Evolutionary conservation across 1,140 invertebrate genomes (phyloP), one percentile per base, ranked within the genome.

Genomic region (Drosophila ambigua): DNA sequence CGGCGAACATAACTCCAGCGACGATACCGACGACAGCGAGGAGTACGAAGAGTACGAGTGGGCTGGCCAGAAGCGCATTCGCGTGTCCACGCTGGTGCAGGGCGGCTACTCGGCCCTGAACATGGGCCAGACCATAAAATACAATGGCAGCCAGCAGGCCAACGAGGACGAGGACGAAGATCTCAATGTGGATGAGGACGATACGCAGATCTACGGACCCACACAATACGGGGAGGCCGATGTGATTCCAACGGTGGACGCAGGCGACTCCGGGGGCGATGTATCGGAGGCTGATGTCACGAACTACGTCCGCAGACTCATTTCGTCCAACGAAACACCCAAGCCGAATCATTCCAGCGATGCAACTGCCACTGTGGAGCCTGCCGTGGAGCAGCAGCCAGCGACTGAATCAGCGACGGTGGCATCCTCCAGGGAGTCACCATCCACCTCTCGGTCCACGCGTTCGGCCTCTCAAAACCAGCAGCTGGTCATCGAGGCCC

Each of bases 11-110:
- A 63, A 67, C n/a, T 87, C 83, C 5, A 87, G 83, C 41, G 83
- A 88, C 16, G 95, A 95, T 59, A 95, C 95, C 50, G 94, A 95
- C 61, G 95, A 95, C 67, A 94, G 95, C 49, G 95, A 96, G 41
- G 94, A 94, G 41, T 96, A 94, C 83, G 96, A 97, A 79, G 96
- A 97, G 76, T 97, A 97, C 82, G 95, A 96, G 79, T 97, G 96
- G 96, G 95, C 95, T 8, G 95, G 96, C 2, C 95, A 97, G 82
- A 95, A 94, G 64, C 92, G 96, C 81, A 94, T 96, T 41, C 92
- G 95, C 39, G 95, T 94, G 1, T 95, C 95, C 0, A 94, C 94
- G 7, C 92, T 96, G 77, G 92, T 96, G 23, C 93, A 95, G 73
- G 96, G 96, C 8, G 95, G 96, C 45, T 95, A 95, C 77, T 93